Base-by-base conservation (phyloP, 1,140 invertebrate genomes). In the Platyscapa corneri region DNA sequence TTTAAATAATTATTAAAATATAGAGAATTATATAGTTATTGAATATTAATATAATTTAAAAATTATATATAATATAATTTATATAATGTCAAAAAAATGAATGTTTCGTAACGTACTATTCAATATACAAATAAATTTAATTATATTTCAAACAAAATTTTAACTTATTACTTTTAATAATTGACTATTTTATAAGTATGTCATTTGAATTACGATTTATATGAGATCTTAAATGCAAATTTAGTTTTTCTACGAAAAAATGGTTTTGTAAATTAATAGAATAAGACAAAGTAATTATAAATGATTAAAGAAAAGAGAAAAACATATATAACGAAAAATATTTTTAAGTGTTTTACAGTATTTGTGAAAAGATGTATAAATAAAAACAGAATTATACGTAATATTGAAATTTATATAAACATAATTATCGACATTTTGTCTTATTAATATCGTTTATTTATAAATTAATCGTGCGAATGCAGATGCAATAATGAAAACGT, bases 401-500 rank as follows among this genome's bases (percentile, higher is more conserved):
- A 79, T 74, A 82, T 85, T 85, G 39, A 85, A 81, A 77, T 82
- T 86, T 82, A 78, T 86, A 82, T 75, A 82, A 82, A 86, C 53
- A 86, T 42, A 82, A 78, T 77, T 70, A 82, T 86, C 84, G 80
- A 82, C 84, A 86, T 77, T 72, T 78, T 49, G 79, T 86, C 80
- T 86, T 82, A 90, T 92, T 90, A 91, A 92, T 93, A 92, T 93
- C 88, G 90, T 93, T 93, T 93, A 93, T 93, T 93, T 93, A 93
- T 93, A 93, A 93, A 93, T 93, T 92, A 93, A 93, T 93, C 90
- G 91, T 93, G 92, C 90, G 90, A 90, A 93, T 93, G 92, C 92
- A 91, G 92, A 93, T 93, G 93, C 92, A 92, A 92, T 93, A 93
- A 93, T 93, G 92, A 93, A 92, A 93, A 93, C 91, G 91, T 92